A percentile compares a stretch with the other conserved stretches of the same genome.
Evolutionary conservation across 2,888 invertebrate genomes (phyloP).

Genomic region (Sarcophaga subvicina): DNA sequence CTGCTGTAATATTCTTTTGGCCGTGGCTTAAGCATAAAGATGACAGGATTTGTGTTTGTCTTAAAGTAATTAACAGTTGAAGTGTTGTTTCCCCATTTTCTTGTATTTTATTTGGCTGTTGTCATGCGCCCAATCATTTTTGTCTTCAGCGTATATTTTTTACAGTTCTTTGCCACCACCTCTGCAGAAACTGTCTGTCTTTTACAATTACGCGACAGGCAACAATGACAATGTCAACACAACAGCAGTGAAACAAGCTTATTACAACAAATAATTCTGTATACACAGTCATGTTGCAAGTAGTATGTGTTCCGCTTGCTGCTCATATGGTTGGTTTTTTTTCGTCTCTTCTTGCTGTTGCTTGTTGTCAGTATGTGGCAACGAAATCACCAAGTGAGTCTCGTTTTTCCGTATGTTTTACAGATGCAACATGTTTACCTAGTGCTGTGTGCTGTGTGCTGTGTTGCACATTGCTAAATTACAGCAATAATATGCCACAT

Average conservation of each 20-base stretch:
- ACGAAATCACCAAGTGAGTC: neutral
- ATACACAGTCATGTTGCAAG: conserved; percentile 37
- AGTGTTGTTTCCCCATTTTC: neutral
- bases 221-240: conserved; percentile 67
- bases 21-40: conserved; percentile 36
- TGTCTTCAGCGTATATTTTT: neutral
- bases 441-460: neutral
- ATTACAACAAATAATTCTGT: conserved; percentile 42
- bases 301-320: conserved; percentile 11
- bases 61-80: conserved; percentile 55
- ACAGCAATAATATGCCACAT: conserved; percentile 66
- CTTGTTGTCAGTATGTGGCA: conserved; percentile 34
- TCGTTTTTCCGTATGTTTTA: conserved; percentile 50
- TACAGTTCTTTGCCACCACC: conserved; percentile 54
- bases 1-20: conserved; percentile 29
- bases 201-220: conserved; percentile 63
- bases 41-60: conserved; percentile 58
- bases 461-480: conserved; percentile 58
- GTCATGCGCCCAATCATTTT: neutral
- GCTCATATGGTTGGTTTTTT: conserved; percentile 37
- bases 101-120: conserved; percentile 1
- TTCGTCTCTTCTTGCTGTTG: neutral
- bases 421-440: conserved; percentile 57
- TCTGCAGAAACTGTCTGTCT: conserved; percentile 66
- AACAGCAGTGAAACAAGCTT: conserved; percentile 58